Evolutionary conservation across 2,113 vertebrate genomes (phyloP).

Genomic region (Lonchura striata): DNA sequence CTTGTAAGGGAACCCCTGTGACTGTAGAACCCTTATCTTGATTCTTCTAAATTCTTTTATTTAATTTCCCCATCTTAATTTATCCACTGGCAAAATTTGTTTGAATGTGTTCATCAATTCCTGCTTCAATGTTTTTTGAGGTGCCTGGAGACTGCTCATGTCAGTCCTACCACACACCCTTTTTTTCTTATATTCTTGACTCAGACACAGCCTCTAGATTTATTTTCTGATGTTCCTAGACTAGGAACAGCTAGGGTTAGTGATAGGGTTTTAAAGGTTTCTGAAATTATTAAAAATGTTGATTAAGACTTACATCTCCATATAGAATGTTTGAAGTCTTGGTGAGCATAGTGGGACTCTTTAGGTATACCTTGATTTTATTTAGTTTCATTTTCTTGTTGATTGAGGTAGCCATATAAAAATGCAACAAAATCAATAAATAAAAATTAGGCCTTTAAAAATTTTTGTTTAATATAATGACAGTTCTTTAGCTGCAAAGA

Average conservation of each 20-base stretch:
- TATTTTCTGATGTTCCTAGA: not conserved
- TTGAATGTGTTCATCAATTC: not conserved
- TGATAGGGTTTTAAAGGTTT: not conserved
- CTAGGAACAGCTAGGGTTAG: not conserved
- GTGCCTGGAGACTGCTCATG: not conserved
- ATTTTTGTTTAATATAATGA: not conserved
- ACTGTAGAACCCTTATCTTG: not conserved
- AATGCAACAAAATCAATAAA: not conserved
- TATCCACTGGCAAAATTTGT: not conserved
- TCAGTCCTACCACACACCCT: not conserved
- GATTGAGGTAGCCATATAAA: not conserved
- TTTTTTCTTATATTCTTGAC: not conserved
- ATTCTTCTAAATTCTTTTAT: not conserved
- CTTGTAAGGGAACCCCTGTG: not conserved
- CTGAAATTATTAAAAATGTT: not conserved
- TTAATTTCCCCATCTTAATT: not conserved
- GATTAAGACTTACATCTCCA: not conserved
- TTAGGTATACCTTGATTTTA: not conserved
- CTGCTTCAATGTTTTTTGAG: not conserved
- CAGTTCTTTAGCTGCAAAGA: not conserved
- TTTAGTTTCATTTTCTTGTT: not conserved
- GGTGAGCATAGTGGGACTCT: not conserved
- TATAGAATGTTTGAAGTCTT: not conserved
- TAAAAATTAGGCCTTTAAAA: not conserved
- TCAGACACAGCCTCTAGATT: not conserved